Base-by-base conservation (phyloP, 2,888 invertebrate genomes). In the Blastobasis lacticolella region DNA sequence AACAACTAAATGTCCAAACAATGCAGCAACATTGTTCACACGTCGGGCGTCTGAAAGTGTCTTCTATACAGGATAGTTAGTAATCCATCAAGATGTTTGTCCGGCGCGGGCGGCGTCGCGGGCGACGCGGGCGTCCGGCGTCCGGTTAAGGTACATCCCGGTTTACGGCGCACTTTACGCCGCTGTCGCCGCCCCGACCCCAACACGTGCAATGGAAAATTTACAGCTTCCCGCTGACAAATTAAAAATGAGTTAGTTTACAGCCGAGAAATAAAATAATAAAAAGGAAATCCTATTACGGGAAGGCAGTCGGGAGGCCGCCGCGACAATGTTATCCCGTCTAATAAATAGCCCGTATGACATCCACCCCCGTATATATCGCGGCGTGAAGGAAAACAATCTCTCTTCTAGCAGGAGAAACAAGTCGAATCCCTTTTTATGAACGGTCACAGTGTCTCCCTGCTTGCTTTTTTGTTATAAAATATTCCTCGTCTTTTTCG, bases 181-280 rank as follows among this genome's bases (percentile, higher is more conserved):
- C 69, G 61, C 62, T 67, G 69, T 68, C 67, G 62, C 65, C 64
- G 63, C 61, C 55, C 57, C 60, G 62, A 63, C 61, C 55, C 57
- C 60, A 61, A 63, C 71, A 76, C 73, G 71, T 75, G 78, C 78
- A 71, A 71, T 70, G 66, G 63, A 68, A 68, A 80, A 79, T 85
- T 85, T 84, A 86, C 74, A 78, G 75, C 73, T 73, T 71, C 59
- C 66, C 67, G 64, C 72, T 76, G 77, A 81, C 81, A 86, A 86
- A 86, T 87, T 85, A 85, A 86, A 84, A 85, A 85, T 81, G 77
- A 81, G 81, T 78, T 79, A 79, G 80, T 82, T 83, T 81, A 81
- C 80, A 78, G 68, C 78, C 73, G 62, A 67, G 78, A 77, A 77
- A 78, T 79, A 78, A 81, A 81, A 81, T 81, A 74, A 81, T 75